Percentiles rank a stretch among this genome's conserved stretches.
These are phyloP conservation scores for Ips typographus DNA, from an alignment of 1,140 invertebrate species.

Conservation along the genomic window DNA sequence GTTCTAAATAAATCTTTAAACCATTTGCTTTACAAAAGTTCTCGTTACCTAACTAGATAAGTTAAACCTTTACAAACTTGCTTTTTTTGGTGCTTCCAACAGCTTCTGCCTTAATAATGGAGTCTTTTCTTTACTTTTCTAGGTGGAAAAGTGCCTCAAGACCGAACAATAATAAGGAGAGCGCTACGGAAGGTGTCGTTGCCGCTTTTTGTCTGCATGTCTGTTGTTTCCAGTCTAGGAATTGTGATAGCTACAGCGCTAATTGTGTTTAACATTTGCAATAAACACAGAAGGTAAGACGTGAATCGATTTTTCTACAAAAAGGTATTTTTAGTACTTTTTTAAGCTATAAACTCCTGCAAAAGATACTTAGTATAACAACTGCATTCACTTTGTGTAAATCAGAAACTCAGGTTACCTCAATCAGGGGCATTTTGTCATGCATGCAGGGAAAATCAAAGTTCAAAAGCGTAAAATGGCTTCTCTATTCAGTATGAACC, in stretches of 20 bases:
- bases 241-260: constrained; percentile 80
- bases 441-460: background rate
- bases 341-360: too few relatives aligned
- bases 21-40: background rate
- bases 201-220: constrained; percentile 88
- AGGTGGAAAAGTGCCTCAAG: constrained; percentile 85
- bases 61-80: too few relatives aligned
- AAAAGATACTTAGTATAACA: too few relatives aligned
- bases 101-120: too few relatives aligned
- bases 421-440: background rate
- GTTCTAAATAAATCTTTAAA: background rate
- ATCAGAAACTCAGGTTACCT: background rate
- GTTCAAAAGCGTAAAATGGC: constrained; percentile 12
- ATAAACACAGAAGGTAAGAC: constrained; percentile 81
- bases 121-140: constrained; percentile 34
- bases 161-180: constrained; percentile 85
- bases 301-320: background rate
- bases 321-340: background rate
- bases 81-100: too few relatives aligned
- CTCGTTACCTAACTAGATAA: too few relatives aligned
- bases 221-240: constrained; percentile 81
- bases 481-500: background rate
- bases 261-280: constrained; percentile 88
- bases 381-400: too few relatives aligned
- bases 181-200: constrained; percentile 83